Evolutionary conservation across 2,797 vertebrate species (phyloP).

Genomic region (Amblyopsis hoosieri): DNA sequence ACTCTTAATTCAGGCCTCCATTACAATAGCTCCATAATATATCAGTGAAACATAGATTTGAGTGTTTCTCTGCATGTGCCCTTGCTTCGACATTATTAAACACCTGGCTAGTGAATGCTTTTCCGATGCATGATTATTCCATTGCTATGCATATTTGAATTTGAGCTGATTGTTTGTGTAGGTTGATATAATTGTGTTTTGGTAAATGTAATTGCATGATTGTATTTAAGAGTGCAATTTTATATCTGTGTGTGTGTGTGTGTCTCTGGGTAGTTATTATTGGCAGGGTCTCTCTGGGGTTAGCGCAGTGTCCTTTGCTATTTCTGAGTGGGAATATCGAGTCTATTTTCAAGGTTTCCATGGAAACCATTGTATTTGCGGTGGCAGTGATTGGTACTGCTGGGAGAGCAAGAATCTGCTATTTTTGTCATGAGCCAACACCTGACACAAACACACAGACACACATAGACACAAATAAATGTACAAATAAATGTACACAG

Average conservation of each 20-base stretch:
- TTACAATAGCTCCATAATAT: no score
- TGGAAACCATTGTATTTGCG: constrained; percentile 86
- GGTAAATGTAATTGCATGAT: constrained; percentile 50
- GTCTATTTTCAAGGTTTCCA: constrained; percentile 84
- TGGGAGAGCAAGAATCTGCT: constrained; percentile 77
- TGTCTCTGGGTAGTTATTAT: constrained; percentile 67
- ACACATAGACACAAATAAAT: constrained; percentile 30
- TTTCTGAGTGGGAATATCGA: constrained; percentile 74
- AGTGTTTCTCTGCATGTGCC: constrained; percentile 10
- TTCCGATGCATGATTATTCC: constrained; percentile 19
- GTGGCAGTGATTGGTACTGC: constrained; percentile 80
- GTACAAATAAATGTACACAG: constrained; percentile 28
- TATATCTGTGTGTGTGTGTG: constrained; percentile 21
- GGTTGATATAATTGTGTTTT: constrained; percentile 59
- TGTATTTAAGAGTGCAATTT: constrained; percentile 48
- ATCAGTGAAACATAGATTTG: no score
- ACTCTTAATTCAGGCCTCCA: no score
- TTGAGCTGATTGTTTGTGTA: constrained; percentile 56
- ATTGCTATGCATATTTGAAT: constrained; percentile 41
- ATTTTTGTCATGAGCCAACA: constrained; percentile 83
- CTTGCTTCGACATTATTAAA: constrained; percentile 36
- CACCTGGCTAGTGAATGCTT: constrained; percentile 44
- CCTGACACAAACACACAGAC: constrained; percentile 55
- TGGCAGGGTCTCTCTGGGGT: constrained; percentile 67
- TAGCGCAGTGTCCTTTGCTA: constrained; percentile 71